Conservation (phyloP, 2,113 vertebrate genomes). For the Nycticebus coucang region DNA sequence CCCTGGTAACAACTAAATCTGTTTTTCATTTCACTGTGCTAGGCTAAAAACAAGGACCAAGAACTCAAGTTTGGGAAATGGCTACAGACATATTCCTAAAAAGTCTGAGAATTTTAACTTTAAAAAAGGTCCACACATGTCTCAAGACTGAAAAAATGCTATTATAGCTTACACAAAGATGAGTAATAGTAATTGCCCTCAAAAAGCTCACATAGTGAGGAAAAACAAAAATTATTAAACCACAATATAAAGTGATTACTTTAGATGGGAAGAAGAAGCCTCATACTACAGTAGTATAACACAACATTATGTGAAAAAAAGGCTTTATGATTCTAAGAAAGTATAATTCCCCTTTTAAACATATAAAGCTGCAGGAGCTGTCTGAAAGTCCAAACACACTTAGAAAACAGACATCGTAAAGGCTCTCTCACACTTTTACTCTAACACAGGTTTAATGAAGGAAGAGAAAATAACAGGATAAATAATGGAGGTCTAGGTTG, state of each 20-base stretch:
- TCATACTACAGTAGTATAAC: background rate
- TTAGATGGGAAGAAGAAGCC: background rate
- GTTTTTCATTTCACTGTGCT: background rate
- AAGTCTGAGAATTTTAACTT: conserved; percentile 45
- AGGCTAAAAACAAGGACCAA: background rate
- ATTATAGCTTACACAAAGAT: background rate
- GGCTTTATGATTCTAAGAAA: background rate
- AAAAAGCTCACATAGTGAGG: background rate
- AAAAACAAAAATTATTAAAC: conserved; percentile 6
- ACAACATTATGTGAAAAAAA: background rate
- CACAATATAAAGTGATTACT: conserved; percentile 9
- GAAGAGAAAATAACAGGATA: conserved; percentile 33
- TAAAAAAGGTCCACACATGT: background rate
- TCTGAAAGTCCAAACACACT: background rate
- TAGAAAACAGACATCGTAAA: conserved; percentile 1
- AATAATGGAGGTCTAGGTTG: conserved; percentile 17
- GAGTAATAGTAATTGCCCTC: conserved; percentile 3
- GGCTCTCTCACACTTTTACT: background rate
- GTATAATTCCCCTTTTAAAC: background rate
- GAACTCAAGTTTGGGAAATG: conserved; percentile 39
- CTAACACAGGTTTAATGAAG: background rate
- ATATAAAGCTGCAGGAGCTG: background rate
- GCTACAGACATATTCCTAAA: background rate
- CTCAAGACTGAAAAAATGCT: conserved; percentile 6
- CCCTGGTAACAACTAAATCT: too few relatives aligned